Base-by-base conservation (phyloP, 2,113 vertebrate species). In the Onychostoma macrolepis region DNA sequence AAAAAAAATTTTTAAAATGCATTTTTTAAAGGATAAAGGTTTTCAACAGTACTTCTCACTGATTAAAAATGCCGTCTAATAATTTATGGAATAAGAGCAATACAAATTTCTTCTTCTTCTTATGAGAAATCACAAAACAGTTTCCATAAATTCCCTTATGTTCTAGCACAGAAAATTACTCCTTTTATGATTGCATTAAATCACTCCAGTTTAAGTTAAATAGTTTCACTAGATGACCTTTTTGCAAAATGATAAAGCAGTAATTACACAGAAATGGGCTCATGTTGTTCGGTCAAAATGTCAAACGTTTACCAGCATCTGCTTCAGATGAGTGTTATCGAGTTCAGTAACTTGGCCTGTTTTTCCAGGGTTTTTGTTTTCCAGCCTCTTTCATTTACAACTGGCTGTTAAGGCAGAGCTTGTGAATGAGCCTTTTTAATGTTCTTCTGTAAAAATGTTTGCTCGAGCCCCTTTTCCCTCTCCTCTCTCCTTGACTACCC, bases 361-460 rank as follows among this genome's bases (percentile, higher is more conserved):
- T 75, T 75, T 75, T 75, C 24, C 5, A 24, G 1, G 6, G 19
- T 21, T 56, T 24, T 15, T 74, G n/a, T 12, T 41, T 41, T 12
- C 21, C 26, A 12, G 4, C 6, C 4, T n/a, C 69, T 75, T 75
- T 45, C 11, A 26, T 75, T 75, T 75, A 75, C 38, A 43, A 6
- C 67, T 11, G 8, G 69, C 33, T 72, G 19, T 72, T 24, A 72
- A 72, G 36, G 19, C 36, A 38, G 33, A 38, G 69, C 69, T 72
- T 72, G 69, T 41, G 21, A 72, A 72, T 71, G 69, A 71, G 69
- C 69, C 9, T 41, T 76, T 75, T 45, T 45, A 15, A 75, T 7
- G 72, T 41, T 75, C 72, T 26, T n/a, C 41, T 43, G 3, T 45
- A 75, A 45, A 75, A 28, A 45, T 8, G 38, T 76, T 45, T 48